Evolutionary conservation across 2,113 vertebrate species (phyloP), one percentile per base, ranked within the genome.

Genomic region (Protomyctophum bolini): DNA sequence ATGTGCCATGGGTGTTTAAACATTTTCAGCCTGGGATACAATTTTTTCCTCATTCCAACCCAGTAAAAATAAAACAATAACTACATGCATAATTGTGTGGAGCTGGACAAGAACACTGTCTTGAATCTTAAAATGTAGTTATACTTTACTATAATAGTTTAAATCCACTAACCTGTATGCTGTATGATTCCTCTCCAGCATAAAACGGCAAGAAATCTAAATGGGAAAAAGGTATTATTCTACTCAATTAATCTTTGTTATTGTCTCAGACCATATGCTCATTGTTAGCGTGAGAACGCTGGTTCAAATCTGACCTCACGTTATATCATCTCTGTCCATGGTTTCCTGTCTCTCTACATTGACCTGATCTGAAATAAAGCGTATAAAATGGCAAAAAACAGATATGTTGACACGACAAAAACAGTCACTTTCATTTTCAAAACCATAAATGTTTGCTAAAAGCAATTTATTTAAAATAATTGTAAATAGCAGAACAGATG

Each of bases 11-110:
- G 6, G n/a, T 33, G 62, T 63, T 72, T 48, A 52, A 74, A 71
- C 57, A 46, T 81, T 84, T 71, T 61, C 55, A 69, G 65, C 7
- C 63, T 75, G 45, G 72, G n/a, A 82, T 83, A 79, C 66, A 72
- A 82, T 68, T 58, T 14, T 0, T 15, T 21, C 9, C 69, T 60
- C 50, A 33, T 41, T 33, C 59, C 14, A 7, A 61, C 45, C n/a
- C 61, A 61, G 33, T 68, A 47, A 52, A 68, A 74, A 68, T 7
- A 71, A 9, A 54, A 41, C 6, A 12, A 12, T 54, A 10, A 12
- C 52, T 54, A 64, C 1, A 59, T 21, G 2, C 10, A 63, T 3
- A 65, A 61, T 14, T n/a, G 9, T 21, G 57, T 57, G 33, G 33
- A 8, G 8, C 15, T 56, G 55, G 46, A 15, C 11, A 6, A 4